Percentiles rank a stretch among this genome's conserved stretches.
Conservation (phyloP, 2,888 invertebrate species). For the Rhamphomyia laevipes region DNA sequence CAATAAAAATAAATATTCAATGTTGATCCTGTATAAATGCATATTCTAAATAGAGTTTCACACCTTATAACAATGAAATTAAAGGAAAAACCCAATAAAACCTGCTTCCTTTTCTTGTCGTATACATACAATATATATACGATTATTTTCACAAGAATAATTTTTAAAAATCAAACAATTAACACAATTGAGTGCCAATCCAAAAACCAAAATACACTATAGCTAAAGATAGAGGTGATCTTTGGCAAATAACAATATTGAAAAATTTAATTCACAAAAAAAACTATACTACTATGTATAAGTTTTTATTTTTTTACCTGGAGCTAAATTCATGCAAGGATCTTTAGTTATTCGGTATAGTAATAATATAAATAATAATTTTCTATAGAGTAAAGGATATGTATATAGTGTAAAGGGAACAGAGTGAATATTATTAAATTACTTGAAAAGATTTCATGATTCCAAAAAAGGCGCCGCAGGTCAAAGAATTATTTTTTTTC, state of each 20-base stretch:
- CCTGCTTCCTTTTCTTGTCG: constrained; percentile 14
- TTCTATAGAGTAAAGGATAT: too few species aligned
- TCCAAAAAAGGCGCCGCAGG: constrained; percentile 26
- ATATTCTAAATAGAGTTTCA: constrained; percentile 12
- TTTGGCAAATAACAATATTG: background rate
- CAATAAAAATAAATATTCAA: constrained; percentile 3
- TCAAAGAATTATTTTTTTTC: constrained; percentile 15
- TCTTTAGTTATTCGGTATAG: too few species aligned
- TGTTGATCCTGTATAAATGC: background rate
- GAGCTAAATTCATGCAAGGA: too few species aligned
- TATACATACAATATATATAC: too few species aligned
- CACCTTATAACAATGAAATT: constrained; percentile 18
- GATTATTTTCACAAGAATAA: too few species aligned
- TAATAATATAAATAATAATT: too few species aligned
- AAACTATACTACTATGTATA: too few species aligned
- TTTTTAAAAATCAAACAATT: background rate
- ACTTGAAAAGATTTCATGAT: background rate
- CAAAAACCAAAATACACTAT: background rate
- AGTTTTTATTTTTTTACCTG: too few species aligned
- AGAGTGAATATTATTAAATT: too few species aligned
- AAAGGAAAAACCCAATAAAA: constrained; percentile 15
- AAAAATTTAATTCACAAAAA: background rate
- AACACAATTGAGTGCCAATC: background rate
- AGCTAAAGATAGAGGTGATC: background rate
- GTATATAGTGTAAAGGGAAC: too few species aligned